phyloP scores from a whole-genome alignment of 2,797 vertebrate genomes.

The Rhodeus uyekii region DNA sequence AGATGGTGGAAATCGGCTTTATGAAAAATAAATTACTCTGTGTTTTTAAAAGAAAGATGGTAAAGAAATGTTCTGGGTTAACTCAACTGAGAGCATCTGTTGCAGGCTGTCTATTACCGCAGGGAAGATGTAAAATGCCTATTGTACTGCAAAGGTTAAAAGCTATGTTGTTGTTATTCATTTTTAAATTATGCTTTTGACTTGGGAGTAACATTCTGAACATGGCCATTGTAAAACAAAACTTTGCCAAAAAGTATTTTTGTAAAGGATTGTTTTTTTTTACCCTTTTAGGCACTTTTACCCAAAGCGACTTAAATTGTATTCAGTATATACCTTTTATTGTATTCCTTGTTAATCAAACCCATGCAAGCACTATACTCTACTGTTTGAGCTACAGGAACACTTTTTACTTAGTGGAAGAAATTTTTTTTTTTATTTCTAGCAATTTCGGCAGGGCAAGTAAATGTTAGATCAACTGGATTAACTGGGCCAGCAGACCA shows the following conservation, averaged over 20 bases:
- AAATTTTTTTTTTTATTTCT: not conserved
- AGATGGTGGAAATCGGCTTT: constrained; percentile 8
- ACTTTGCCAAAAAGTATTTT: too few species aligned
- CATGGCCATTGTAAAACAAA: not conserved
- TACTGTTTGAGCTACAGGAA: not conserved
- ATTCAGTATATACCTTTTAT: not conserved
- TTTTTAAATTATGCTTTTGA: not conserved
- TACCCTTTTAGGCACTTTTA: too few species aligned
- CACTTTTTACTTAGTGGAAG: not conserved
- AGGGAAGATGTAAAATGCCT: not conserved
- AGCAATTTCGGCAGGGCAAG: not conserved
- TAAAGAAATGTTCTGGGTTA: constrained; percentile 9
- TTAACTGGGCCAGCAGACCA: not conserved
- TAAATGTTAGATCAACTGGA: not conserved
- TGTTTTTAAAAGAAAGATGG: constrained; percentile 3
- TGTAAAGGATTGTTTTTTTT: too few species aligned
- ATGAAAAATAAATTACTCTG: constrained; percentile 27
- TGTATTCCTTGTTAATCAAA: not conserved
- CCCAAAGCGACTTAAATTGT: not conserved
- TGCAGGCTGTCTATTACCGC: not conserved
- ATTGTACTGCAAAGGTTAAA: not conserved
- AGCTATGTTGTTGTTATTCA: not conserved
- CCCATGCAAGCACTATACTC: not conserved
- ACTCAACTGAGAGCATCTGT: constrained; percentile 8
- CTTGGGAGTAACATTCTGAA: not conserved